Conservation (phyloP, 2,888 invertebrate species). For the Brachynemurus nebulosus region DNA sequence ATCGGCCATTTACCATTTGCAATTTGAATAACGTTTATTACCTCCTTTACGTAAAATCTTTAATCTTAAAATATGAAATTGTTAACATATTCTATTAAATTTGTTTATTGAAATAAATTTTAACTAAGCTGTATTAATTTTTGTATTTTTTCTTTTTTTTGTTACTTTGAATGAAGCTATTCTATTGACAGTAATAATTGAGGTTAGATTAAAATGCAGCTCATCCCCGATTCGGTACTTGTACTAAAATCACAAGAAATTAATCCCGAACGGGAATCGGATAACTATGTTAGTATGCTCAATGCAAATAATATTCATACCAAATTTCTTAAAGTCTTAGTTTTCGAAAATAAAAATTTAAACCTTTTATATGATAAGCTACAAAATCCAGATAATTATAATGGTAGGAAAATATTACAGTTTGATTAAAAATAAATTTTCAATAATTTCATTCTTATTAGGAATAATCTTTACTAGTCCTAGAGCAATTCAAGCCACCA, state of each 20-base stretch:
- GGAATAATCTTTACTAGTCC: slow-evolving; percentile 41
- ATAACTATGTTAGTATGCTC: slow-evolving; percentile 34
- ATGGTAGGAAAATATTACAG: no score
- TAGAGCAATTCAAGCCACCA: slow-evolving; percentile 36
- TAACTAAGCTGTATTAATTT: no score
- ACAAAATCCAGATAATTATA: slow-evolving; percentile 31
- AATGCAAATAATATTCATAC: slow-evolving; percentile 33
- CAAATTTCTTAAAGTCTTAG: slow-evolving; percentile 35
- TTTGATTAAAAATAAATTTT: neutral
- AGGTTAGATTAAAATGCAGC: slow-evolving; percentile 16
- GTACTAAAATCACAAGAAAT: slow-evolving; percentile 27
- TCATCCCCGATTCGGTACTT: slow-evolving; percentile 24
- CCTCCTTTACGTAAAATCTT: no score
- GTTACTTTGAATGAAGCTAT: neutral
- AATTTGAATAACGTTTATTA: no score
- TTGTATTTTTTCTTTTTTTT: no score
- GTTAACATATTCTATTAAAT: no score
- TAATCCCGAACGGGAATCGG: slow-evolving; percentile 26
- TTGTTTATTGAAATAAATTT: no score
- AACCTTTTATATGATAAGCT: slow-evolving; percentile 31
- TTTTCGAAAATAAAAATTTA: slow-evolving; percentile 37
- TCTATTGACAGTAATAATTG: neutral
- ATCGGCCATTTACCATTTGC: no score
- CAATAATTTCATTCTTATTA: slow-evolving; percentile 8
- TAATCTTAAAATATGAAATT: no score